These are phyloP conservation scores for Aplysia californica DNA, from an alignment of 1,140 invertebrate species.

Conservation along the genomic window DNA sequence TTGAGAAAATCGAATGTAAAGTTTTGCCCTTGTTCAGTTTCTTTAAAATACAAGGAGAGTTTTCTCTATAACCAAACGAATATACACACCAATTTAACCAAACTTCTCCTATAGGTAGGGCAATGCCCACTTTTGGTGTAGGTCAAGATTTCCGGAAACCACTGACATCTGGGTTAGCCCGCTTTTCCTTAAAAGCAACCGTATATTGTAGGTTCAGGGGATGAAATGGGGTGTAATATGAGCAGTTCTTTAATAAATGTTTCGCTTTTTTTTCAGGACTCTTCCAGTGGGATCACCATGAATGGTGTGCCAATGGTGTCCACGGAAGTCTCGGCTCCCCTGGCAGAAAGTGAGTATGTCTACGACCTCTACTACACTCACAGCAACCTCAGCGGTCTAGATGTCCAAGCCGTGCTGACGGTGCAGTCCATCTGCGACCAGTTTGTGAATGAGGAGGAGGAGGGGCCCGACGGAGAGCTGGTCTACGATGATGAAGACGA, in stretches of 20 bases:
- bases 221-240: no score
- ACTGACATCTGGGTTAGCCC: no score
- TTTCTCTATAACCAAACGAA: no score
- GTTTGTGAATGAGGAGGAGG: slow-evolving; percentile 29
- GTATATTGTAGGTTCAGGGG: no score
- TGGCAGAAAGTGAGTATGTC: slow-evolving; percentile 40
- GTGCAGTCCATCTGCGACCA: slow-evolving; percentile 51
- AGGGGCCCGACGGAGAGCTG: slow-evolving; percentile 38
- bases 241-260: background rate
- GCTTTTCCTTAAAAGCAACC: no score
- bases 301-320: slow-evolving; percentile 54
- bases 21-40: no score
- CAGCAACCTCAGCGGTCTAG: slow-evolving; percentile 49
- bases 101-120: no score
- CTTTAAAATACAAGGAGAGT: no score
- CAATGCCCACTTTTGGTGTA: no score
- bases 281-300: slow-evolving; percentile 47
- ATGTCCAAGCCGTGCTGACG: slow-evolving; percentile 50
- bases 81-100: no score
- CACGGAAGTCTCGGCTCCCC: slow-evolving; percentile 30
- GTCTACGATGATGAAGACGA: slow-evolving; percentile 63
- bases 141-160: no score
- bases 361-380: slow-evolving; percentile 65
- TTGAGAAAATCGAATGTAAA: no score
- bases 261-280: slow-evolving; percentile 26